phyloP scores from a whole-genome alignment of 2,888 invertebrate genomes.

The Limnephilus lunatus region DNA sequence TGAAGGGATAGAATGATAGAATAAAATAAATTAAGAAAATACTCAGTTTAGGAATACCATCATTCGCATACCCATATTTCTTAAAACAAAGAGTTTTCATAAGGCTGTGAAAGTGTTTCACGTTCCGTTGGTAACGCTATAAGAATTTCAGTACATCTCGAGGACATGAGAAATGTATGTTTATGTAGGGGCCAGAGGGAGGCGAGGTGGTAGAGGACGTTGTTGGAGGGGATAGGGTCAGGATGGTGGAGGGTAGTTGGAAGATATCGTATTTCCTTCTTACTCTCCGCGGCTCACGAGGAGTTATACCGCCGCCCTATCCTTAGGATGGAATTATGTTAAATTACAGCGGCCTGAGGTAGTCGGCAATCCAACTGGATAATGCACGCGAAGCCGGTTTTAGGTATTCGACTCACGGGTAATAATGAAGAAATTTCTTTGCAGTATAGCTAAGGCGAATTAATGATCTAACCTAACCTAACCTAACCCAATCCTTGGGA shows the following conservation, averaged over 20 bases:
- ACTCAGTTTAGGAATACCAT: too few relatives aligned
- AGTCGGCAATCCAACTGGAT: not conserved
- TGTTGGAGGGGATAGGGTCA: not conserved
- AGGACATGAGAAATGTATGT: slow-evolving; percentile 28
- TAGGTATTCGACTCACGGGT: not conserved
- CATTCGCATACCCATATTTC: too few relatives aligned
- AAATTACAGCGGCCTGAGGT: not conserved
- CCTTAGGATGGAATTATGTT: slow-evolving; percentile 12
- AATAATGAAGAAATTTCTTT: not conserved
- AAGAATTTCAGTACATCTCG: slow-evolving; percentile 21
- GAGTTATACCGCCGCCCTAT: slow-evolving; percentile 4
- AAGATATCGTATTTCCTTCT: slow-evolving; percentile 24
- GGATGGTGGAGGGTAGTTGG: not conserved
- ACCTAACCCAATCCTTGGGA: not conserved
- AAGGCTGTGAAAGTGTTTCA: not conserved
- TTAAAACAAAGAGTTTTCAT: not conserved
- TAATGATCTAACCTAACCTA: too few relatives aligned
- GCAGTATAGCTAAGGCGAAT: not conserved
- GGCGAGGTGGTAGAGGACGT: not conserved
- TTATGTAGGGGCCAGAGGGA: not conserved
- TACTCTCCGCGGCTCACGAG: slow-evolving; percentile 32
- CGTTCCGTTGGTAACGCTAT: not conserved
- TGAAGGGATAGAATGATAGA: too few relatives aligned
- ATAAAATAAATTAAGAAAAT: too few relatives aligned
- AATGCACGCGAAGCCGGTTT: not conserved